phyloP scores from a whole-genome alignment of 2,797 vertebrate species.

The Amazonetta brasiliensis region DNA sequence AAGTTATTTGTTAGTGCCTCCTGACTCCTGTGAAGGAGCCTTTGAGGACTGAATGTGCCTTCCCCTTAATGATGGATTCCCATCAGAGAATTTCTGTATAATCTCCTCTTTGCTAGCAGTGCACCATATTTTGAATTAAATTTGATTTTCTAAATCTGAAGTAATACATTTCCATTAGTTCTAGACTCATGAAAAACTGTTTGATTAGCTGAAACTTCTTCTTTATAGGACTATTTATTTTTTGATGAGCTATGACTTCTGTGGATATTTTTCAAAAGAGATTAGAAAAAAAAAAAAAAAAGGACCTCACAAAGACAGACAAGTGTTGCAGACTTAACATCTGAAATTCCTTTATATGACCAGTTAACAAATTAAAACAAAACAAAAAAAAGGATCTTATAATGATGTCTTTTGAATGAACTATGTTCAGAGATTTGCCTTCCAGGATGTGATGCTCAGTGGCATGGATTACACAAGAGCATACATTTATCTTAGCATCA shows the following conservation, averaged over 20 bases:
- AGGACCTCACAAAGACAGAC: not conserved
- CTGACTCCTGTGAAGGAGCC: no score
- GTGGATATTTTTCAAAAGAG: not conserved
- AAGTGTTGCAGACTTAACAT: not conserved
- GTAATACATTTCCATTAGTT: not conserved
- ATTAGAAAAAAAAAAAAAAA: not conserved
- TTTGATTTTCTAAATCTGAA: not conserved
- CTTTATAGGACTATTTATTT: not conserved
- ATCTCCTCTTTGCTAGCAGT: not conserved
- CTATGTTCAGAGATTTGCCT: not conserved
- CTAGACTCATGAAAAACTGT: not conserved
- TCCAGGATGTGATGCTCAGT: not conserved
- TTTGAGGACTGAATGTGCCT: not conserved
- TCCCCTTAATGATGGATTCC: not conserved
- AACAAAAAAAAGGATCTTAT: not conserved
- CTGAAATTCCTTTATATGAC: not conserved
- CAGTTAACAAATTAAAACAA: not conserved
- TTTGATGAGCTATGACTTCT: not conserved
- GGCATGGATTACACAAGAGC: not conserved
- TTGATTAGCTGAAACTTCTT: not conserved
- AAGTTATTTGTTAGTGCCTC: not conserved
- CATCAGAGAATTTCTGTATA: rapidly evolving
- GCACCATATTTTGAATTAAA: rapidly evolving
- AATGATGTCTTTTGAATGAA: not conserved
- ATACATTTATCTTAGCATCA: not conserved